Percentiles rank a stretch among this genome's conserved stretches.
These are phyloP conservation scores for Takifugu flavidus DNA, from an alignment of 2,113 vertebrate species.

Conservation along the genomic window DNA sequence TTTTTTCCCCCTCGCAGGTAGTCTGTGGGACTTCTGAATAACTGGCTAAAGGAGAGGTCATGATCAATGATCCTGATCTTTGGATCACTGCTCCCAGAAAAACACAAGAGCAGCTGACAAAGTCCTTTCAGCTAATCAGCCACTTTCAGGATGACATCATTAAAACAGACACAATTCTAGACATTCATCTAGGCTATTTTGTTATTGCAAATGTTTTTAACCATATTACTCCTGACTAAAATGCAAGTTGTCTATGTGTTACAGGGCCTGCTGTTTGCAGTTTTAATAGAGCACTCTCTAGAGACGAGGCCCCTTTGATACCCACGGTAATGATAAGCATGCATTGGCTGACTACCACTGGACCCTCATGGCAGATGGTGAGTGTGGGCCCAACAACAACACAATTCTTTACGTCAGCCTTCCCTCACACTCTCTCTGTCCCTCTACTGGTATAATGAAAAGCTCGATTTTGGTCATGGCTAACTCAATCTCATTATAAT, in stretches of 20 bases:
- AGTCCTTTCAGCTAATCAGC: conserved; percentile 4
- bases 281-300: conserved; percentile 75
- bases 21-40: conserved; percentile 81
- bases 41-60: conserved; percentile 76
- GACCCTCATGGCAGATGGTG: conserved; percentile 81
- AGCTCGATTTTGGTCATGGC: conserved; percentile 82
- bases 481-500: conserved; percentile 96
- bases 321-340: conserved; percentile 76
- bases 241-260: conserved; percentile 30
- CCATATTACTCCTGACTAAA: conserved; percentile 43
- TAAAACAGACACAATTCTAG: not conserved
- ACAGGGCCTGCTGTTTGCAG: conserved; percentile 54
- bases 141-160: conserved; percentile 7
- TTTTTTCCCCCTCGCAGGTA: conserved; percentile 41
- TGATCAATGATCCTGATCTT: conserved; percentile 83
- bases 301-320: conserved; percentile 75
- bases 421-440: conserved; percentile 62
- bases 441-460: conserved; percentile 77
- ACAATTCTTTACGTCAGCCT: conserved; percentile 76
- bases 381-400: conserved; percentile 73
- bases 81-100: conserved; percentile 52
- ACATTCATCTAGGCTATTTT: too few species aligned
- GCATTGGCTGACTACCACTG: conserved; percentile 60
- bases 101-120: conserved; percentile 5
- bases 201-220: too few species aligned